Base-by-base conservation (phyloP, 2,797 vertebrate species). In the Cercopithecus diana region DNA sequence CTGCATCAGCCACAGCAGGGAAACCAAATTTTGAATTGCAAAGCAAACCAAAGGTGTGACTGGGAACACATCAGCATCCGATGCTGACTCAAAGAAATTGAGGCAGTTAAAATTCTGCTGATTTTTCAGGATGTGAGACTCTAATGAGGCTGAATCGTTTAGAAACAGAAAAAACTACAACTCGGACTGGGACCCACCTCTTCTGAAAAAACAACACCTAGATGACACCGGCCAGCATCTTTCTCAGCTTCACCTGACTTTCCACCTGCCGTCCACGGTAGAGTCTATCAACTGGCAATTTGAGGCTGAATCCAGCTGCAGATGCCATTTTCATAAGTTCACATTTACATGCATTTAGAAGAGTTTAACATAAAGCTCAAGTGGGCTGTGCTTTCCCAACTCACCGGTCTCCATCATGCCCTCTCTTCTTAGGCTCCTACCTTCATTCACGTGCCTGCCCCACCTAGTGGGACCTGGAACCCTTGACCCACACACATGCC, bases 91-190 rank as follows among this genome's bases (percentile, higher is more conserved):
- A 0, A 58, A 72, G 64, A 95, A 87, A 96, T 48, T n/a, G 77
- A 88, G 45, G 50, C 93, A 95, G 88, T 96, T 98, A 97, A 96
- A 97, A 95, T 96, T 97, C 90, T 96, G 94, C 88, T 96, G 91
- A 96, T 97, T 97, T 95, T 94, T 97, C 55, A 87, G 52, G 41
- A 95, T 50, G 24, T 26, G 30, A 43, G 7, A 41, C n/a, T 76
- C 90, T 76, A 48, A 90, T 77, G 50, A 93, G 77, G 89, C 57
- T 67, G 61, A 55, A 96, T 57, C 22, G 39, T 73, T 90, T 43
- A 77, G 41, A 97, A 93, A 83, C 3, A 55, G 76, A 41, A 41
- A 8, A n/a, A 7, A 20, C 17, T 72, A 41, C 20, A 82, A 84
- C 33, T 83, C 84, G 76, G 11, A 50, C 20, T n/a, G 57, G 22